Evolutionary conservation across 2,113 vertebrate species (phyloP).

Genomic region (Siniperca knerii): DNA sequence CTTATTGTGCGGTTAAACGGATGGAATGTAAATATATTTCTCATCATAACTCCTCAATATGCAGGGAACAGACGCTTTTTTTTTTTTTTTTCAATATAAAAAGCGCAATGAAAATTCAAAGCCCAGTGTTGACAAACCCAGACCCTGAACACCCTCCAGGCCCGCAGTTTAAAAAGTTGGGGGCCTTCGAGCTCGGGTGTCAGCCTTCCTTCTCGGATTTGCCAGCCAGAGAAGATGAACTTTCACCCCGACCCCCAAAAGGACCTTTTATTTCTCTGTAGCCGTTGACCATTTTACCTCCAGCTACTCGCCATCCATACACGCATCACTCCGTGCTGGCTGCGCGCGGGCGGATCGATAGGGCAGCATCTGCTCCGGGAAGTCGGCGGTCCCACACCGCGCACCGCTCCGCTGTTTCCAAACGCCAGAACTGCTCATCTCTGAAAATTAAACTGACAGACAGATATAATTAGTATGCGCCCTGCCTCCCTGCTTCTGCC

Average conservation of each 20-base stretch:
- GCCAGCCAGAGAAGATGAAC: conserved; percentile 82
- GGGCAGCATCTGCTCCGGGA: conserved; percentile 86
- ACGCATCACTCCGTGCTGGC: conserved; percentile 73
- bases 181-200: conserved; percentile 55
- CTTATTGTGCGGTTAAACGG: not conserved
- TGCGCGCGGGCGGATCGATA: conserved; percentile 81
- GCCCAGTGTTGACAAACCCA: conserved; percentile 6
- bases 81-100: too few species aligned
- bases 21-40: not conserved
- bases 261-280: conserved; percentile 69
- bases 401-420: conserved; percentile 75
- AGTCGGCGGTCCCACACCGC: conserved; percentile 83
- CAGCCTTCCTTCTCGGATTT: conserved; percentile 66
- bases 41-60: not conserved
- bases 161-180: conserved; percentile 38
- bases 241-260: conserved; percentile 81
- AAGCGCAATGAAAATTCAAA: too few species aligned
- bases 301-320: conserved; percentile 74
- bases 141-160: conserved; percentile 11
- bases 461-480: conserved; percentile 82
- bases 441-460: conserved; percentile 86
- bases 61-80: not conserved
- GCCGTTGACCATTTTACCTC: conserved; percentile 84
- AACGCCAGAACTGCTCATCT: conserved; percentile 84
- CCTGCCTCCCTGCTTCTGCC: conserved; percentile 60